Percentiles rank a stretch among this genome's conserved stretches.
phyloP scores from a whole-genome alignment of 2,797 vertebrate species.

The Diplodus puntazzo region DNA sequence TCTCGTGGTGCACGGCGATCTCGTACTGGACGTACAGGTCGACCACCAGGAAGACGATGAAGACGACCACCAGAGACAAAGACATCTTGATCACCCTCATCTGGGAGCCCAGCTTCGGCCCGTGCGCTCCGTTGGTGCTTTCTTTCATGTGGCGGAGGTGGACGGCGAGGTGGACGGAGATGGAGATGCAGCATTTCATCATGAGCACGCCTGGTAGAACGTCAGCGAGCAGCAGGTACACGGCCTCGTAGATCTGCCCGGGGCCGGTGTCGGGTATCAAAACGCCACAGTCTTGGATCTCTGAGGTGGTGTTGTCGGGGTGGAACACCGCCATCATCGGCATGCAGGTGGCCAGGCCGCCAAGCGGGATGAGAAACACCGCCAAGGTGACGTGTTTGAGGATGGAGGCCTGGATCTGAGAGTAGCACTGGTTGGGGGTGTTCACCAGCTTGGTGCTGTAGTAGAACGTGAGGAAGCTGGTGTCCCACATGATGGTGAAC shows the following conservation, averaged over 20 bases:
- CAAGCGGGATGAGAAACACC: slow-evolving; percentile 73
- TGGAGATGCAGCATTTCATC: slow-evolving; percentile 86
- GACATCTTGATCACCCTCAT: slow-evolving; percentile 85
- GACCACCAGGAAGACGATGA: slow-evolving; percentile 76
- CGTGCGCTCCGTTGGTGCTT: slow-evolving; percentile 79
- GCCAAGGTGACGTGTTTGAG: slow-evolving; percentile 76
- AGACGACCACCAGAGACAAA: slow-evolving; percentile 75
- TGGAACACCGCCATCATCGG: slow-evolving; percentile 73
- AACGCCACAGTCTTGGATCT: slow-evolving; percentile 66
- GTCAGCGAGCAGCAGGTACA: slow-evolving; percentile 78
- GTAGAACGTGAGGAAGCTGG: slow-evolving; percentile 84
- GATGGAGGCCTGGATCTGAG: slow-evolving; percentile 75
- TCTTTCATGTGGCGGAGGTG: slow-evolving; percentile 86
- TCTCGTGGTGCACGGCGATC: slow-evolving; percentile 66
- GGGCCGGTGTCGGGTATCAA: slow-evolving; percentile 40
- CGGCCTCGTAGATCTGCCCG: slow-evolving; percentile 63
- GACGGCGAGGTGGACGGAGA: slow-evolving; percentile 79
- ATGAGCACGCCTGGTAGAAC: slow-evolving; percentile 82
- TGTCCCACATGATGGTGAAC: slow-evolving; percentile 85
- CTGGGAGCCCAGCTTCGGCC: slow-evolving; percentile 82
- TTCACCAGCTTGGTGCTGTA: slow-evolving; percentile 86
- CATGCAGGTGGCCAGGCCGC: slow-evolving; percentile 70
- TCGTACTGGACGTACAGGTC: slow-evolving; percentile 81
- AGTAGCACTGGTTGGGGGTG: slow-evolving; percentile 81
- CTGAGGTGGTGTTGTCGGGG: slow-evolving; percentile 27